Evolutionary conservation across 2,113 vertebrate genomes (phyloP).

Genomic region (Chlorodrepanis virens): DNA sequence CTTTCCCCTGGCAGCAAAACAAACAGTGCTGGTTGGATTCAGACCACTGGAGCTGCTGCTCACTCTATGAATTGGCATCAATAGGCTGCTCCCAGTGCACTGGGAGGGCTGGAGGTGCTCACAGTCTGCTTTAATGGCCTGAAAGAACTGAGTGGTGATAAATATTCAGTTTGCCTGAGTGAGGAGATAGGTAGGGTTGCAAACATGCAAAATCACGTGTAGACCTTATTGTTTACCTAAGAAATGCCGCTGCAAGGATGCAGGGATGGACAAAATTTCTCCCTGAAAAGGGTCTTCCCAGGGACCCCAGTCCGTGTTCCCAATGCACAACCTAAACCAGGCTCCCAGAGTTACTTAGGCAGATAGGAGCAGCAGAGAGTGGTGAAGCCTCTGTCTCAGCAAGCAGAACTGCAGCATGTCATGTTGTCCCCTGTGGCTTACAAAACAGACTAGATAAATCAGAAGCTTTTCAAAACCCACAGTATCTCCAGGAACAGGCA

Average conservation of each 20-base stretch:
- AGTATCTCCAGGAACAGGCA: background rate
- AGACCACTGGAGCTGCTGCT: background rate
- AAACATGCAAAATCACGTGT: background rate
- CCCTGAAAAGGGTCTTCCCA: background rate
- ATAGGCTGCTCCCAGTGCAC: background rate
- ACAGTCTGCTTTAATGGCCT: background rate
- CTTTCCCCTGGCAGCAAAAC: background rate
- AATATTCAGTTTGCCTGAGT: background rate
- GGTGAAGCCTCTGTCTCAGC: background rate
- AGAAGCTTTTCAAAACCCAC: constrained; percentile 19
- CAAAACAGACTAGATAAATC: background rate
- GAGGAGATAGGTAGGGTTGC: background rate
- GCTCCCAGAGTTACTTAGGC: background rate
- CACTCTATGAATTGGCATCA: background rate
- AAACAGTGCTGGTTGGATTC: background rate
- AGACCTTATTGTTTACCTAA: background rate
- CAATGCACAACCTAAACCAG: background rate
- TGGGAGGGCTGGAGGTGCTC: background rate
- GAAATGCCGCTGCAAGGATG: background rate
- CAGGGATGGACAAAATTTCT: background rate
- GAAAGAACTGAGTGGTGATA: background rate
- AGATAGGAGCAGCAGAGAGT: background rate
- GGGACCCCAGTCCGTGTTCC: background rate
- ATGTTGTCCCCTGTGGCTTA: background rate
- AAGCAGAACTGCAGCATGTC: background rate